phyloP scores from a whole-genome alignment of 1,140 invertebrate genomes.

The Lucilia cuprina region DNA sequence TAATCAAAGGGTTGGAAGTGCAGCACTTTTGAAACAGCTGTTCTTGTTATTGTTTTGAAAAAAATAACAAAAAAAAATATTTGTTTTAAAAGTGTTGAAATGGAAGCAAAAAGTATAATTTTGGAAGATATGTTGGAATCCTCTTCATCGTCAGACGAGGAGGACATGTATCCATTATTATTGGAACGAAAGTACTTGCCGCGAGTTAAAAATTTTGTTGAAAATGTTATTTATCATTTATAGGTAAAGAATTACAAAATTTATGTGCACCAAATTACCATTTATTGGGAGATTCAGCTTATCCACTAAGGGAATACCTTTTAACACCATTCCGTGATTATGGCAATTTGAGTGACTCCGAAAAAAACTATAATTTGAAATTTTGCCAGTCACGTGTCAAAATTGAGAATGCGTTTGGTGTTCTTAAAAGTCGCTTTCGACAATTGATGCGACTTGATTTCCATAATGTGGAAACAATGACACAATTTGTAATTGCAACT shows the following conservation, averaged over 20 bases:
- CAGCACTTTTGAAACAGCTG: no score
- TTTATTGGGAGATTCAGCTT: slow-evolving; percentile 1
- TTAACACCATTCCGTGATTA: neutral
- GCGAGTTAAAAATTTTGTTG: neutral
- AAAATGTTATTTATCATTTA: slow-evolving; percentile 8
- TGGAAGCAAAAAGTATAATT: no score
- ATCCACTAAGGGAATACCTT: no score
- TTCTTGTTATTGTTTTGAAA: neutral
- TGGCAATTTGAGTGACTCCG: no score
- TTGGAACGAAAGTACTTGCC: neutral
- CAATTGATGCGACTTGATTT: neutral
- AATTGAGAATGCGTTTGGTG: no score
- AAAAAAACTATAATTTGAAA: neutral
- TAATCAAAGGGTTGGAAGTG: no score
- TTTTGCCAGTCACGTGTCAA: neutral
- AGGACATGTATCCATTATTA: neutral
- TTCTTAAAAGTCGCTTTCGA: neutral
- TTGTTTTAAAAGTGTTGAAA: no score
- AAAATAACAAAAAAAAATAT: neutral
- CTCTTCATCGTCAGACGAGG: neutral
- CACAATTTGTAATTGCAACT: neutral
- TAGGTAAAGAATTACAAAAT: slow-evolving; percentile 4
- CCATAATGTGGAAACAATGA: neutral
- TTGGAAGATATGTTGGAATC: neutral
- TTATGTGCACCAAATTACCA: slow-evolving; percentile 14